Base-by-base conservation (phyloP, 2,113 vertebrate species). In the Echinops telfairi region DNA sequence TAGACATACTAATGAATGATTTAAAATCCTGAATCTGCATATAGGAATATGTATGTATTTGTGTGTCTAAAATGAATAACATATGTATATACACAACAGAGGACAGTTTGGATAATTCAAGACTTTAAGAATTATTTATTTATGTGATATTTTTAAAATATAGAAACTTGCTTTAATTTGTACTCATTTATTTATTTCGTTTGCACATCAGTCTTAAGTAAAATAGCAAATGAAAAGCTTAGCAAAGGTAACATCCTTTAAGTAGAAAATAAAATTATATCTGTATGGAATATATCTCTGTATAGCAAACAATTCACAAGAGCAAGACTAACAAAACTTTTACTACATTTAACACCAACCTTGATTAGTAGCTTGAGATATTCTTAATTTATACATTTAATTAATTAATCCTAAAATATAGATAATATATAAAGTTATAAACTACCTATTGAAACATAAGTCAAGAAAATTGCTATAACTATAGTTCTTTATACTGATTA, bases 321-420 rank as follows among this genome's bases (percentile, higher is more conserved):
- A 27, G 4, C 27, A 40, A 40, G 47, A 14, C 6, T 62, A 62
- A 53, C 60, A 64, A 75, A 88, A 68, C 3, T 7, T 38, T 88
- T 79, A 22, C 23, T 60, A 43, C 2, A 71, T 70, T 94, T 92
- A 81, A 84, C 0, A 62, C 3, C 78, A 71, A 90, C 15, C 80
- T 81, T 25, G 80, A 79, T 62, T 73, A 92, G 17, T 68, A 90
- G 78, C 25, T 84, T n/a, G 86, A 86, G 76, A 60, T 66, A 78
- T 75, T 60, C 2, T 31, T 76, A 64, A 70, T n/a, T 7, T 15
- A 82, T 84, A 31, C 70, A 47, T 3, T 43, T 93, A 47, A 47
- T 43, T 0, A 47, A 38, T 53, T 53, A 38, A 68, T 79, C 60
- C 60, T 53, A 53, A 53, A 53, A 10, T 53, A 53, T 53, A 53